Evolutionary conservation across 2,797 vertebrate species (phyloP), one percentile per base, ranked within the genome.

Genomic region (Siniperca undulata): DNA sequence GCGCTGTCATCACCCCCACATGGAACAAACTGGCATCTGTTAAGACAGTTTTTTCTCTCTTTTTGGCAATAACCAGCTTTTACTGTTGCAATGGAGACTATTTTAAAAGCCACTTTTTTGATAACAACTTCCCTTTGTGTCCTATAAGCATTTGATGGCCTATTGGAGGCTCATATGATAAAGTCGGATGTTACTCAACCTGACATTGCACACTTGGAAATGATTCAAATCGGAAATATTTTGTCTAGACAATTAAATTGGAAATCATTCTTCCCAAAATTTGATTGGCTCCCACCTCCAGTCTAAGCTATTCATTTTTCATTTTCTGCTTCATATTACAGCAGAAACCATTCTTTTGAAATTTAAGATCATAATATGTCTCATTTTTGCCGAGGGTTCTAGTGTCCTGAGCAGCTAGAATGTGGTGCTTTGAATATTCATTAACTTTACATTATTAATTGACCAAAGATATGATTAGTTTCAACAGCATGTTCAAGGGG

Each of bases 1-100:
- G 36, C 30, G 55, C 36, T 7, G 1, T 62, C 83, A 62, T 76
- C 71, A 50, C 55, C n/a, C 65, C 38, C 55, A 38, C 27, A 75
- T 70, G 55, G 24, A 86, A 70, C 66, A 70, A 58, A 36, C 70
- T 66, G 42, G 36, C 34, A n/a, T 67, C 34, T 65, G 58, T 70
- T 77, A n/a, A 66, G 81, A 66, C 65, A 24, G 14, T 9, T 68
- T 70, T 22, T 48, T 77, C 19, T 17, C 0, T 65, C 34, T 48
- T 30, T 44, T 67, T 52, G 36, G 5, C 7, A 46, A 12, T 30
- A 16, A 13, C 16, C 56, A 72, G 20, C 9, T 62, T 34, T 71
- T 56, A 22, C 27, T 72, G 20, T 64, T 64, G 17, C 36, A 70
- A 6, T 16, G 1, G 13, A 12, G 16, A 16, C 22, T 1, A 53